Evolutionary conservation across 2,888 invertebrate species (phyloP).

Genomic region (Platynereis dumerilii): DNA sequence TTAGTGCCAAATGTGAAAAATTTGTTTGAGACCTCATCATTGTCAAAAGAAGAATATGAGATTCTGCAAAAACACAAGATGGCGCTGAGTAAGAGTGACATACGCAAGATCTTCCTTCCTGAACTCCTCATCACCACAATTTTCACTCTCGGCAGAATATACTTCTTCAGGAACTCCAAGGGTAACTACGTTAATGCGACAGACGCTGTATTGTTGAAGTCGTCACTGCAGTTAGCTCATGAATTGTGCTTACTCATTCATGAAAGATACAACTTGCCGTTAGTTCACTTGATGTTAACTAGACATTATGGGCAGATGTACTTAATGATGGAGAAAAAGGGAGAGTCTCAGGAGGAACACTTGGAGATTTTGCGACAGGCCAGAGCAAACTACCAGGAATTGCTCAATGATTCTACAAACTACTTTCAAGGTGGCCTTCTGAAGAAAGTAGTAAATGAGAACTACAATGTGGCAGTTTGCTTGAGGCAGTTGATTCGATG

Average conservation of each 20-base stretch:
- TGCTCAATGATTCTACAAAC: neutral
- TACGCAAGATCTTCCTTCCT: neutral
- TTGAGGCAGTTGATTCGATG: neutral
- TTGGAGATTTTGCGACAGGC: neutral
- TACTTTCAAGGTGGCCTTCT: neutral
- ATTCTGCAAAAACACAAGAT: no score
- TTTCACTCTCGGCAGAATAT: neutral
- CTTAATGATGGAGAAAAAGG: neutral
- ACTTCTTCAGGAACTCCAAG: slow-evolving; percentile 3
- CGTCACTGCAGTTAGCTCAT: neutral
- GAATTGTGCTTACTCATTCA: neutral
- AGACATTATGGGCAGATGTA: slow-evolving; percentile 3
- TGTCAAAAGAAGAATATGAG: no score
- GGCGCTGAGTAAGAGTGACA: neutral
- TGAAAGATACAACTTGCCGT: neutral
- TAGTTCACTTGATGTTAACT: neutral
- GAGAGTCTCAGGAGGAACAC: neutral
- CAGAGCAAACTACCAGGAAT: neutral
- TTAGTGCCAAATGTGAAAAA: no score
- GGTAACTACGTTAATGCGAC: neutral
- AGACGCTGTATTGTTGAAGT: neutral
- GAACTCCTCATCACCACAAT: neutral
- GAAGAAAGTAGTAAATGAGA: neutral
- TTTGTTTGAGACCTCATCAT: no score
- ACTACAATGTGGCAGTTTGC: neutral